Conservation (phyloP, 2,888 invertebrate species). For the Pyrocoelia pectoralis region DNA sequence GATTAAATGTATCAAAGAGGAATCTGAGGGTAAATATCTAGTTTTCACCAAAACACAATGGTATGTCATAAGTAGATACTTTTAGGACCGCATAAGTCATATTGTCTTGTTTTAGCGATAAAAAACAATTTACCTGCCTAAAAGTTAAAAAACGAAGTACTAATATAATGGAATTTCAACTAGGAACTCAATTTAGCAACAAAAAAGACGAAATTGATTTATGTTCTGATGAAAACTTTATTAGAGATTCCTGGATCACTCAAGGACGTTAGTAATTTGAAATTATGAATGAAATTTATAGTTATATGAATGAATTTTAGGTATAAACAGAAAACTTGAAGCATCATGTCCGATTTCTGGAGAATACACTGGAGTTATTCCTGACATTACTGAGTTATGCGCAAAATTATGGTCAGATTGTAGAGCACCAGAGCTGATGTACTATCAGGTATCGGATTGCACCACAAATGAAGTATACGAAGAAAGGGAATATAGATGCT, state of each 20-base stretch:
- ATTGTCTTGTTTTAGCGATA: constrained; percentile 61
- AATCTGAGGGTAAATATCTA: constrained; percentile 59
- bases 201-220: constrained; percentile 49
- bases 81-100: neutral
- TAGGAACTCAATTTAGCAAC: constrained; percentile 57
- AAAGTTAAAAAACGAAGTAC: constrained; percentile 66
- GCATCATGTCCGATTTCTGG: constrained; percentile 69
- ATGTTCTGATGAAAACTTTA: constrained; percentile 60
- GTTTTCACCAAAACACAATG: constrained; percentile 65
- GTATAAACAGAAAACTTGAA: constrained; percentile 35
- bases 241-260: constrained; percentile 66
- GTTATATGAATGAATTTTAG: constrained; percentile 13
- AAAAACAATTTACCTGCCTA: constrained; percentile 66
- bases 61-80: constrained; percentile 51
- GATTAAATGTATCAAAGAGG: constrained; percentile 59
- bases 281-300: neutral
- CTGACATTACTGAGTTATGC: constrained; percentile 63
- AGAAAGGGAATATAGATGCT: constrained; percentile 71
- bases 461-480: constrained; percentile 67
- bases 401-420: constrained; percentile 73
- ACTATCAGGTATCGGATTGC: constrained; percentile 71
- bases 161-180: constrained; percentile 69
- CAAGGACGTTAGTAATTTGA: constrained; percentile 66
- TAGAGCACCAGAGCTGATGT: constrained; percentile 70
- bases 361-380: constrained; percentile 70